phyloP scores from a whole-genome alignment of 2,113 vertebrate species.

The Oostethus manadensis region DNA sequence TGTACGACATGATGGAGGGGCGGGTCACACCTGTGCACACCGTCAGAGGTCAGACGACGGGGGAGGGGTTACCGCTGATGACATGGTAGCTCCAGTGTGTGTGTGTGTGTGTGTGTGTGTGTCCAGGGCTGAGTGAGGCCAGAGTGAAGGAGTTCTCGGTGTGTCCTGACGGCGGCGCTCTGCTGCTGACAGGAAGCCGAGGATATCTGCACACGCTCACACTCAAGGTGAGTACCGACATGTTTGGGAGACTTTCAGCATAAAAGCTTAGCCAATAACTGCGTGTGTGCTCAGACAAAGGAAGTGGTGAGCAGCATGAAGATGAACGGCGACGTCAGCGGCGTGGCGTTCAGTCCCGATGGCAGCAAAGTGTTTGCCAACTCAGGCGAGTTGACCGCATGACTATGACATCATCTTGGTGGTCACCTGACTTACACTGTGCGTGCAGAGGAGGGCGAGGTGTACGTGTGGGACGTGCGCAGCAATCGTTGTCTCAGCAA shows the following conservation, averaged over 20 bases:
- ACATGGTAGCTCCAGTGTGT: no score
- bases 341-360: slow-evolving; percentile 78
- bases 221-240: slow-evolving; percentile 72
- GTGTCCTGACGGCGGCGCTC: slow-evolving; percentile 82
- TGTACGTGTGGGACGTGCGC: slow-evolving; percentile 90
- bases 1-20: slow-evolving; percentile 95
- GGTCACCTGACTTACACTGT: not conserved
- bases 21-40: slow-evolving; percentile 75
- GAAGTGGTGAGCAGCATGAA: slow-evolving; percentile 88
- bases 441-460: slow-evolving; percentile 81
- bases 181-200: slow-evolving; percentile 83
- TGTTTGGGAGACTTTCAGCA: not conserved
- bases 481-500: slow-evolving; percentile 81
- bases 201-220: slow-evolving; percentile 87
- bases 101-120: not conserved
- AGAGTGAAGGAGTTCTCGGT: slow-evolving; percentile 82
- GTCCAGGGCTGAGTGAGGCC: slow-evolving; percentile 82
- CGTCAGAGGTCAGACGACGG: slow-evolving; percentile 75
- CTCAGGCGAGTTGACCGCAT: slow-evolving; percentile 65
- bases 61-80: not conserved
- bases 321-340: slow-evolving; percentile 77
- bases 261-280: not conserved
- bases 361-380: slow-evolving; percentile 80
- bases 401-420: slow-evolving; percentile 3
- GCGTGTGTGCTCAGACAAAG: slow-evolving; percentile 73